A percentile compares a stretch with the other conserved stretches of the same genome.
phyloP scores from a whole-genome alignment of 1,140 invertebrate genomes.

The Liolophura sinensis region DNA sequence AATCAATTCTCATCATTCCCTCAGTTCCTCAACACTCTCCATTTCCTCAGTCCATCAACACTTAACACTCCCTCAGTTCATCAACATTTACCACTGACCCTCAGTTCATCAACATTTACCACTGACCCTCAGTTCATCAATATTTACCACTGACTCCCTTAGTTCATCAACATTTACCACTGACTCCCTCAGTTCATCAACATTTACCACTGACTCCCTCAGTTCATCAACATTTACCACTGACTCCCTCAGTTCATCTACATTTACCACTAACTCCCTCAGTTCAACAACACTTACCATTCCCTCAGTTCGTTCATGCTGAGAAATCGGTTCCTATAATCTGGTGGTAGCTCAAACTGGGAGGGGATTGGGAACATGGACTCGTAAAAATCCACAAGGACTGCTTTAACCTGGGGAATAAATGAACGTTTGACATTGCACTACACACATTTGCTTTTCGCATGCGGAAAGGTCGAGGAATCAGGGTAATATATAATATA shows the following conservation, averaged over 20 bases:
- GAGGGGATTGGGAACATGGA: conserved; percentile 75
- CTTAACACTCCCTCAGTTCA: not conserved
- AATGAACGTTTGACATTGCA: no score
- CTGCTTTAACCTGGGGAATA: conserved; percentile 63
- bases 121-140: not conserved
- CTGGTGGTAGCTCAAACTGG: conserved; percentile 72
- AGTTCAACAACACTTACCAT: conserved; percentile 59
- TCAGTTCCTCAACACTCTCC: no score
- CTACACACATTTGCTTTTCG: no score
- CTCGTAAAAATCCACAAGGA: conserved; percentile 78
- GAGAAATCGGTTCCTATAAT: conserved; percentile 74
- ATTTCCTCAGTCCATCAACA: no score
- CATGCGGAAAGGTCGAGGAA: no score
- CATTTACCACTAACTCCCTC: not conserved
- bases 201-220: not conserved
- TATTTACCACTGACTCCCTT: not conserved
- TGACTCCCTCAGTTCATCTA: not conserved
- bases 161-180: not conserved
- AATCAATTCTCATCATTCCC: not conserved
- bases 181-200: not conserved
- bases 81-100: not conserved
- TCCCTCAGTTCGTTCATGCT: conserved; percentile 68
- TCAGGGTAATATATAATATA: no score
- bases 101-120: not conserved
- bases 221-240: not conserved